Evolutionary conservation across 1,140 invertebrate genomes (phyloP).

Genomic region (Magallana angulata): DNA sequence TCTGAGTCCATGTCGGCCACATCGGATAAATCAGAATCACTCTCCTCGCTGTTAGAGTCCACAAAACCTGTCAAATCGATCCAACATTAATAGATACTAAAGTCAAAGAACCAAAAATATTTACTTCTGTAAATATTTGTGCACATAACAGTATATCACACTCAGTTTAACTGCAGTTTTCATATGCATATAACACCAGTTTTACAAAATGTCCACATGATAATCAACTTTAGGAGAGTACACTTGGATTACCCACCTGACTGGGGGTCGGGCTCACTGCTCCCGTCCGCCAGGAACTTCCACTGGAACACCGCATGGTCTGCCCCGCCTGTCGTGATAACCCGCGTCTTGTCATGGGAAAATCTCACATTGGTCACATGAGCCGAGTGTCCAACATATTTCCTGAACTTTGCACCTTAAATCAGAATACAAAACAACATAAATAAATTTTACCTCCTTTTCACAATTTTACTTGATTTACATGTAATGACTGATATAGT

Average conservation of each 20-base stretch:
- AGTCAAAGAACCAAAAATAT: too few relatives aligned
- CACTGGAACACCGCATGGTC: conserved; percentile 80
- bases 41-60: conserved; percentile 79
- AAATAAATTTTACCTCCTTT: background rate
- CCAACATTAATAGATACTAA: too few relatives aligned
- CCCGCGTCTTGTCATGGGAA: conserved; percentile 73
- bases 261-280: conserved; percentile 66
- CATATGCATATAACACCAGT: too few relatives aligned
- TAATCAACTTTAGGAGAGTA: too few relatives aligned
- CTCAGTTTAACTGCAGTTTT: too few relatives aligned
- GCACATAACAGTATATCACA: too few relatives aligned
- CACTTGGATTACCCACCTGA: conserved; percentile 62
- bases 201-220: too few relatives aligned
- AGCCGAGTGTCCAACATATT: conserved; percentile 80
- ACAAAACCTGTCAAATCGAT: conserved; percentile 70
- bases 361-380: conserved; percentile 80
- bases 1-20: conserved; percentile 78
- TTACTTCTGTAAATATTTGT: too few relatives aligned
- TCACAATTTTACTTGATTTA: background rate
- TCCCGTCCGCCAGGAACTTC: conserved; percentile 72
- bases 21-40: conserved; percentile 79
- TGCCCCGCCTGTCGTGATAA: conserved; percentile 78
- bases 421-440: conserved; percentile 39
- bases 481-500: too few relatives aligned
- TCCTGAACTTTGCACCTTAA: conserved; percentile 79